phyloP scores from a whole-genome alignment of 2,888 invertebrate genomes.

The Gasteruption jaculator region DNA sequence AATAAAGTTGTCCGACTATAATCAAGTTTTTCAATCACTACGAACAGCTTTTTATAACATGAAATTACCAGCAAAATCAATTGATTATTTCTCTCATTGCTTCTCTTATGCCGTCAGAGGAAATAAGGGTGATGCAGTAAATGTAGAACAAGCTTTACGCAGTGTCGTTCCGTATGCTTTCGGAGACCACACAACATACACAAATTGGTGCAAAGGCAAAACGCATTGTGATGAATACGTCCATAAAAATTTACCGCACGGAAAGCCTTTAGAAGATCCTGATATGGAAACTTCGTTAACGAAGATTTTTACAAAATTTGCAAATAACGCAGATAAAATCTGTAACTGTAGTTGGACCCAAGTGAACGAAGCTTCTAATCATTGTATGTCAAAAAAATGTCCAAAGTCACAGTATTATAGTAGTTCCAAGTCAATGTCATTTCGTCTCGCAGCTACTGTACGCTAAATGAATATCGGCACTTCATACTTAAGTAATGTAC shows the following conservation, averaged over 20 bases:
- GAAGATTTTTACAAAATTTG: slow-evolving; percentile 3
- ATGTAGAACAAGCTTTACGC: neutral
- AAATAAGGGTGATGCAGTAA: slow-evolving; percentile 2
- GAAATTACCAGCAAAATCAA: slow-evolving; percentile 8
- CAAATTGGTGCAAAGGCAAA: slow-evolving; percentile 9
- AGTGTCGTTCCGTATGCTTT: slow-evolving; percentile 13
- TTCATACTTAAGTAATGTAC: too few relatives aligned
- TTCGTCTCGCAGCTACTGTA: too few relatives aligned
- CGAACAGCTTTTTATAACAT: slow-evolving; percentile 8
- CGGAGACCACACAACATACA: slow-evolving; percentile 6
- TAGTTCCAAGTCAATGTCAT: too few relatives aligned
- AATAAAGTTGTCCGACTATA: slow-evolving; percentile 10
- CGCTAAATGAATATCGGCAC: too few relatives aligned
- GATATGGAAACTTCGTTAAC: neutral
- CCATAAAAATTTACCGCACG: slow-evolving; percentile 2
- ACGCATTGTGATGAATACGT: neutral
- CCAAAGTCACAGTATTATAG: too few relatives aligned
- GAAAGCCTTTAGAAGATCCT: neutral
- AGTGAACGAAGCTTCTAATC: too few relatives aligned
- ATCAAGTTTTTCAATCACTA: slow-evolving; percentile 8
- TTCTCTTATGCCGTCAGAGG: slow-evolving; percentile 8
- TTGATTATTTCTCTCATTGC: slow-evolving; percentile 7
- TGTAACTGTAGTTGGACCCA: too few relatives aligned
- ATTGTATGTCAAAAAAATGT: too few relatives aligned
- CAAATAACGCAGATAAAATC: too few relatives aligned